Evolutionary conservation across 2,888 invertebrate genomes (phyloP).

Genomic region (Vesta saturnalis): DNA sequence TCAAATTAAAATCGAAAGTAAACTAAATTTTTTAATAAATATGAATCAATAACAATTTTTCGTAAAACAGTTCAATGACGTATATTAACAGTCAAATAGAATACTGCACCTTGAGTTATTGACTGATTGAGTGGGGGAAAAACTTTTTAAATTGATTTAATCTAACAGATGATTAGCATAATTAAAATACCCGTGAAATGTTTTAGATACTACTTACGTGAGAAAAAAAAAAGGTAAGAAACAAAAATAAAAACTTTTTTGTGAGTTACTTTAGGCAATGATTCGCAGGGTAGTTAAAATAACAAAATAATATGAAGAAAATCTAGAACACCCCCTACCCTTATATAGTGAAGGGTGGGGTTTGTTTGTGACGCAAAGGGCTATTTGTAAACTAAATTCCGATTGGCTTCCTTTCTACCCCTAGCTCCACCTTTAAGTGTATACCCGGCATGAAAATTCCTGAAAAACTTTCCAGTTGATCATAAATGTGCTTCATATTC

Average conservation of each 20-base stretch:
- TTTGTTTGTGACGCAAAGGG: constrained; percentile 56
- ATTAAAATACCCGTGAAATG: no score
- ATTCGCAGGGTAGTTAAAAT: constrained; percentile 18
- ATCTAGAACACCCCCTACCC: constrained; percentile 45
- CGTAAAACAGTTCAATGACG: no score
- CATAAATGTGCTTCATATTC: constrained; percentile 58
- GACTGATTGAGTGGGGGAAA: no score
- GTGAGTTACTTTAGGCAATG: not conserved
- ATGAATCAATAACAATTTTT: no score
- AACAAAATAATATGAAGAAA: constrained; percentile 30
- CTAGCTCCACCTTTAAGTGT: constrained; percentile 51
- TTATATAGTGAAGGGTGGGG: constrained; percentile 48
- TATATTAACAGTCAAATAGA: no score
- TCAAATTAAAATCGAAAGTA: no score
- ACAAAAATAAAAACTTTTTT: constrained; percentile 2
- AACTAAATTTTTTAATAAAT: no score
- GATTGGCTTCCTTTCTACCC: constrained; percentile 56
- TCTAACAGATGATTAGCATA: no score
- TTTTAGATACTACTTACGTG: no score
- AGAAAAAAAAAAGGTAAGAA: not conserved
- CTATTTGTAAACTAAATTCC: constrained; percentile 51
- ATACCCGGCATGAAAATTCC: constrained; percentile 50
- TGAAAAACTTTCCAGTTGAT: constrained; percentile 60
- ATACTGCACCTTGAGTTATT: no score
- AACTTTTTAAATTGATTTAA: no score